Base-by-base conservation (phyloP, 2,113 vertebrate species). In the Telmatochromis sp. region DNA sequence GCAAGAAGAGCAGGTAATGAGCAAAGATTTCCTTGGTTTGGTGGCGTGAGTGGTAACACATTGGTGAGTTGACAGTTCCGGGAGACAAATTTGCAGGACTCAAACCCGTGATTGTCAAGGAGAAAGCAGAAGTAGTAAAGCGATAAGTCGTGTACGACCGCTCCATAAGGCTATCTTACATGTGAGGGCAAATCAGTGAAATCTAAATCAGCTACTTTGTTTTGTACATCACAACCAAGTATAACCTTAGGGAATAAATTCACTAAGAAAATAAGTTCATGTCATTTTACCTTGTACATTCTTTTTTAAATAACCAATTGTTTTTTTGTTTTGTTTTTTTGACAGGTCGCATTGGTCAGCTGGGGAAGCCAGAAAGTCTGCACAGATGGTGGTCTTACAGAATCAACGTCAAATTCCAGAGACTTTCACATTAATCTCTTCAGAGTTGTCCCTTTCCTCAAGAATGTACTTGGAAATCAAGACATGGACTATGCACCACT, bases 341-440 rank as follows among this genome's bases (percentile, higher is more conserved):
- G 8, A 23, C 89, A 96, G 96, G 26, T 96, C 37, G 96, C 53
- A 5, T 0, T 95, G 85, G 94, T 96, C 78, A 96, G 96, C 87
- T 96, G 95, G 95, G 96, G 96, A 80, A 91, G 50, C 14, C 6
- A 71, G 28, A 0, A 55, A 3, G 1, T 92, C 47, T 96, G 96
- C 80, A 2, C 0, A 0, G 1, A 0, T 0, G 11, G 55, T 3
- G 26, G 40, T 5, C 1, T 47, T 1, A 1, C 0, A 1, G 60
- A 87, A 1, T 95, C 96, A 13, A 13, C 1, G 19, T 0, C 7
- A 2, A 7, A 4, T 2, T 95, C 95, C 81, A 94, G 96, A 89
- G 96, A 96, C 89, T 96, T 96, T 73, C 94, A 95, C 28, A 57
- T 94, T 1, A 96, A 95, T 91, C 90, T 96, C 28, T 96, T 95